Base-by-base conservation (phyloP, 2,888 invertebrate species). In the Dione vanillae region DNA sequence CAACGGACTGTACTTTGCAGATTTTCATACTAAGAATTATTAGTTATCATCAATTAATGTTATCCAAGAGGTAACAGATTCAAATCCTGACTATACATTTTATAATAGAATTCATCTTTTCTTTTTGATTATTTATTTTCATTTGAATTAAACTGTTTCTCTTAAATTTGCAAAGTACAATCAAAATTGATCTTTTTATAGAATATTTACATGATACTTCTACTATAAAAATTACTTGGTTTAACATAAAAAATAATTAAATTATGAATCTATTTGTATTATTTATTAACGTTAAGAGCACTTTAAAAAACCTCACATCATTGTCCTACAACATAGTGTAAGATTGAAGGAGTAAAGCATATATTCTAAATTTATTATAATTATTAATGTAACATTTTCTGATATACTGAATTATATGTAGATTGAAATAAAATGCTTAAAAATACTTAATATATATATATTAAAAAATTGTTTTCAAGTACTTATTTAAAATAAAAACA, bases 321-420 rank as follows among this genome's bases (percentile, higher is more conserved):
- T 54, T 61, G 61, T 59, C 66, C 66, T 67, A 59, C 35, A 69
- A 45, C 58, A 56, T 70, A 69, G 67, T 12, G 47, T 70, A 71
- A 65, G 68, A 59, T 68, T 45, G 59, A 72, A 78, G 16, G 83
- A 78, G 91, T 91, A 88, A 91, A 91, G 91, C 91, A 91, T 88
- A 89, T 91, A 91, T 92, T 91, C 90, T 91, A 91, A 91, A 92
- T 81, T 88, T 85, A 86, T 85, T 85, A 79, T 81, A 80, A 37
- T 27, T 49, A 64, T 64, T 16, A n/a, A 49, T 61, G 19, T 61
- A 59, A 59, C 41, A 20, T 61, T 6, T 8, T 0, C 8, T 61
- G 14, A n/a, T 19, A 83, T 83, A 84, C 82, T 81, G 83, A 84
- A 83, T 52, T 56, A 41, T 69, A 52, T 67, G 51, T 41, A 67